These are phyloP conservation scores for Alosa sapidissima DNA, from an alignment of 2,797 vertebrate species.

Conservation along the genomic window DNA sequence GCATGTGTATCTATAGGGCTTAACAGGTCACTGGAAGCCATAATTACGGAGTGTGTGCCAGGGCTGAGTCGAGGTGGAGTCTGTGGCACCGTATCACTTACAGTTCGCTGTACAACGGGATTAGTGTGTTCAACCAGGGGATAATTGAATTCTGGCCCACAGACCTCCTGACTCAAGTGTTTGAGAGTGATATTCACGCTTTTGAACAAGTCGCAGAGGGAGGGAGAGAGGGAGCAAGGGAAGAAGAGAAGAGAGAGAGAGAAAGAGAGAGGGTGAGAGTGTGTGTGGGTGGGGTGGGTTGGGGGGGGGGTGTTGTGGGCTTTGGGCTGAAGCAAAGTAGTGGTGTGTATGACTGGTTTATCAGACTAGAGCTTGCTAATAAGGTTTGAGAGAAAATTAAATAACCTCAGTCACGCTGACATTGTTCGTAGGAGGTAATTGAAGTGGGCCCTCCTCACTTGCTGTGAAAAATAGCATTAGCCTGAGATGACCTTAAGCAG, in stretches of 20 bases:
- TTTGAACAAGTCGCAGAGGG: not conserved
- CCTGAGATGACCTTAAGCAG: constrained; percentile 1
- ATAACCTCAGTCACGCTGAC: constrained; percentile 10
- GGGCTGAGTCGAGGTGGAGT: not conserved
- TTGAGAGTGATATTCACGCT: constrained; percentile 14
- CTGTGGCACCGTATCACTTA: not conserved
- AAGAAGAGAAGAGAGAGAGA: constrained; percentile 37
- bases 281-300: constrained; percentile 11
- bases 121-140: constrained; percentile 13
- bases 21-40: constrained; percentile 8
- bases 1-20: not conserved
- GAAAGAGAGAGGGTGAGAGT: not conserved
- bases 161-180: constrained; percentile 23
- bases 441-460: constrained; percentile 25
- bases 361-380: not conserved
- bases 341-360: not conserved
- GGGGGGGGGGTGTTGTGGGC: too few species aligned
- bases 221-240: constrained; percentile 56
- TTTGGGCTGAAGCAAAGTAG: not conserved
- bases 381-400: constrained; percentile 6
- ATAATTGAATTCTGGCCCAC: constrained; percentile 23
- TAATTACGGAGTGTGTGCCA: not conserved
- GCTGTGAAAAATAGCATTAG: constrained; percentile 14
- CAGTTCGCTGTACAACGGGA: not conserved
- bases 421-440: not conserved